Evolutionary conservation across 2,888 invertebrate genomes (phyloP).

Genomic region (Amphipyra berbera): DNA sequence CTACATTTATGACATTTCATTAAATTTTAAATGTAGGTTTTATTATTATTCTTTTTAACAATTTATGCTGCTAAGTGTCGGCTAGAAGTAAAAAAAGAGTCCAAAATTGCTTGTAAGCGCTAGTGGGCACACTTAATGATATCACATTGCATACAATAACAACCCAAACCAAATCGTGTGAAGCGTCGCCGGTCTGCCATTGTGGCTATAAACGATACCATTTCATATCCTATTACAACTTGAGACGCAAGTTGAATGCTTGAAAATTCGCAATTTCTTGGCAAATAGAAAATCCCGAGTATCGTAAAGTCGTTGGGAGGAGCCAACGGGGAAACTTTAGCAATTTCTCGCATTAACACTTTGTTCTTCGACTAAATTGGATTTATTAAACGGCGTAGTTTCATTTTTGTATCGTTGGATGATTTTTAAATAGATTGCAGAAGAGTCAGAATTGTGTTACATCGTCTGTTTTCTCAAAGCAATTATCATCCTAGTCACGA

Average conservation of each 20-base stretch:
- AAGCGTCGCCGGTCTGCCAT: conserved; percentile 4
- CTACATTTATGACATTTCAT: no score
- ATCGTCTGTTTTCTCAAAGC: no score
- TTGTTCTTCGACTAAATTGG: conserved; percentile 57
- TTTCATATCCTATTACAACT: conserved; percentile 46
- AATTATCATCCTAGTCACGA: no score
- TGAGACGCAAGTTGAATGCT: conserved; percentile 50
- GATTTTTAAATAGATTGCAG: conserved; percentile 42
- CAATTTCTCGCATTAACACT: conserved; percentile 60
- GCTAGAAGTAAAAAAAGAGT: no score
- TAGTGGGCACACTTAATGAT: no score
- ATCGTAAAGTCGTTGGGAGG: conserved; percentile 52
- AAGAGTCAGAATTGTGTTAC: background rate
- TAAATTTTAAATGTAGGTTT: no score
- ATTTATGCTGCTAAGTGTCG: no score
- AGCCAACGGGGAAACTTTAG: conserved; percentile 56
- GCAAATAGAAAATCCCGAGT: conserved; percentile 64
- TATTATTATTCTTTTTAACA: no score
- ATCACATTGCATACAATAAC: conserved; percentile 6
- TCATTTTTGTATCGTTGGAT: conserved; percentile 34
- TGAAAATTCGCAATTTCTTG: conserved; percentile 52
- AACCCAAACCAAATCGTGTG: conserved; percentile 17
- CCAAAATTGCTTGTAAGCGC: no score
- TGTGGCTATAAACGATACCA: conserved; percentile 39
- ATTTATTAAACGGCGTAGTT: conserved; percentile 57